These are phyloP conservation scores for Hylaeus volcanicus DNA, from an alignment of 1,140 invertebrate genomes.

Conservation along the genomic window DNA sequence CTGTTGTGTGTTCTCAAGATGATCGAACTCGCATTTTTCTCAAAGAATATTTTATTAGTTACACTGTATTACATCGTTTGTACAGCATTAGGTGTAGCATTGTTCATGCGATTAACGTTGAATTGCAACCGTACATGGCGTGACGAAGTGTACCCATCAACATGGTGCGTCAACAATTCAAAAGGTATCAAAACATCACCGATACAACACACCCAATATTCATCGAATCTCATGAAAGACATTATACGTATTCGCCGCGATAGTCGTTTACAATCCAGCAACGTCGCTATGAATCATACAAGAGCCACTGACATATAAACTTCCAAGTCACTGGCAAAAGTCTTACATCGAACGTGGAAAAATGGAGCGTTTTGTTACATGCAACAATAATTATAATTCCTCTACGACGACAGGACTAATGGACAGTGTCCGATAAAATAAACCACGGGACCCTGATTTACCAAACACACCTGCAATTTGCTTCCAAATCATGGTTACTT, in stretches of 20 bases:
- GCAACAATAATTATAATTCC: slow-evolving; percentile 14
- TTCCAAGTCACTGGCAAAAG: not conserved
- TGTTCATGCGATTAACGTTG: not conserved
- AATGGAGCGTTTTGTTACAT: not conserved
- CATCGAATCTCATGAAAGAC: not conserved
- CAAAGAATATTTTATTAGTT: slow-evolving; percentile 62
- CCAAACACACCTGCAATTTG: too few species aligned
- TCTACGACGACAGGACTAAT: too few species aligned
- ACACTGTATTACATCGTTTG: slow-evolving; percentile 42
- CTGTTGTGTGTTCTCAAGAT: too few species aligned
- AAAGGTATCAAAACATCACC: not conserved
- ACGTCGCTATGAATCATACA: not conserved
- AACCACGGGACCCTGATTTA: too few species aligned
- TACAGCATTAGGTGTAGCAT: slow-evolving; percentile 23
- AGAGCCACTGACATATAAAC: not conserved
- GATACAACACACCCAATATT: not conserved
- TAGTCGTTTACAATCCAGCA: not conserved
- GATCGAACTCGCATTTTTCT: slow-evolving; percentile 2
- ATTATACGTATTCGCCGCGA: not conserved
- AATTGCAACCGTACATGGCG: not conserved
- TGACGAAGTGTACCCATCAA: not conserved
- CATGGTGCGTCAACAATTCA: not conserved
- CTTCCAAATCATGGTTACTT: too few species aligned
- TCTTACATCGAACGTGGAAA: slow-evolving; percentile 10
- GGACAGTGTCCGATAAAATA: too few species aligned